Base-by-base conservation (phyloP, 2,888 invertebrate species). In the Parnassius orleans region DNA sequence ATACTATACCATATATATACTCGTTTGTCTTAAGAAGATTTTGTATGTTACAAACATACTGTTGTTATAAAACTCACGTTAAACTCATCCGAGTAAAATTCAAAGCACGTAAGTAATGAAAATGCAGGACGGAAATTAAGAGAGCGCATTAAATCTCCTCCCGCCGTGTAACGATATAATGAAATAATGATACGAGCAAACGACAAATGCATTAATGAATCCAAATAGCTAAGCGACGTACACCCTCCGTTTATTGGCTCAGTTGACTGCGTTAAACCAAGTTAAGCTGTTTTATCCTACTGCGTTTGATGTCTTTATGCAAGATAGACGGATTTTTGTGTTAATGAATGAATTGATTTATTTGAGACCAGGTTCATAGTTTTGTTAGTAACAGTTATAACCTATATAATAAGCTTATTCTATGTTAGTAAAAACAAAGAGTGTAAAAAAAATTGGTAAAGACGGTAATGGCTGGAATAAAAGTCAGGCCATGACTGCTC, bases 121-220 rank as follows among this genome's bases (percentile, higher is more conserved):
- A 69, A 70, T 70, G 69, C 66, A 57, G 51, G 70, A 64, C 72
- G 75, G 77, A 79, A 78, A 79, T 80, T 77, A 76, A 75, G 75
- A 44, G 75, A 76, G 75, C 74, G 69, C 67, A 70, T 75, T 73
- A 55, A 62, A 68, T 65, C 69, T 69, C 69, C 67, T 53, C 57
- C 61, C 64, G 59, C 61, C 64, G 61, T 63, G 64, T 65, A 63
- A 59, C 63, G 51, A 59, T 46, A 59, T 63, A 65, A 63, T 63
- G 64, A 60, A 69, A 72, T 79, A 79, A 77, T 67, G 73, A 74
- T 77, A 76, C 70, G 74, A 77, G 70, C 76, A 79, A 83, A 80
- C 81, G 81, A 87, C 84, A 82, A 85, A 87, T 81, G 78, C 79
- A 84, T 80, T 87, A 86, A 86, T 86, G 84, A 83, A 85, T 80